Evolutionary conservation across 2,888 invertebrate genomes (phyloP).

Genomic region (Nomada flava): DNA sequence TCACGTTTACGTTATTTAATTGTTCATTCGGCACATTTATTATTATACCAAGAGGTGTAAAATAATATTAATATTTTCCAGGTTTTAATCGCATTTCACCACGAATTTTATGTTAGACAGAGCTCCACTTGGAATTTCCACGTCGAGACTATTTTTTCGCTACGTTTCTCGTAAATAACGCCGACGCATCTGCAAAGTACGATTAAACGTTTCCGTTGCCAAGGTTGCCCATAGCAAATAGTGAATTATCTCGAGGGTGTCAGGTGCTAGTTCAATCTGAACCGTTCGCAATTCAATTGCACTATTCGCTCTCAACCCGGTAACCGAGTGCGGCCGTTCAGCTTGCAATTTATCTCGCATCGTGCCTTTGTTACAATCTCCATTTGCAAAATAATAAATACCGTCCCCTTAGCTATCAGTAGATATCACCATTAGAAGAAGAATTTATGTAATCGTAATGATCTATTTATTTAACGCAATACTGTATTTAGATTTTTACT

Average conservation of each 20-base stretch:
- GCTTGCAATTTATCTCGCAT: conserved; percentile 64
- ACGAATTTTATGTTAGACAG: background rate
- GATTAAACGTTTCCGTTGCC: conserved; percentile 63
- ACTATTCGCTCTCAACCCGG: conserved; percentile 77
- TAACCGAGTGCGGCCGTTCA: conserved; percentile 71
- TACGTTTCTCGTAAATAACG: conserved; percentile 53
- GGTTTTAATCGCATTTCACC: too few relatives aligned
- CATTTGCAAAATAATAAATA: conserved; percentile 36
- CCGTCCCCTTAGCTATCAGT: background rate
- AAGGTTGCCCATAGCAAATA: conserved; percentile 75
- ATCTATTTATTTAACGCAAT: background rate
- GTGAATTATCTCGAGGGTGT: conserved; percentile 77
- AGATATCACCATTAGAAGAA: background rate
- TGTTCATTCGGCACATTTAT: too few relatives aligned
- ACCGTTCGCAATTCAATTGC: conserved; percentile 79
- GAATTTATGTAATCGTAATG: too few relatives aligned
- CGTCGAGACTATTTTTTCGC: conserved; percentile 4
- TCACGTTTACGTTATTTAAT: too few relatives aligned
- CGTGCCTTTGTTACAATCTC: conserved; percentile 55
- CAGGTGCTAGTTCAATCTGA: conserved; percentile 80
- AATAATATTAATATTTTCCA: too few relatives aligned
- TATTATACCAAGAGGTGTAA: too few relatives aligned
- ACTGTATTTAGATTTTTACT: too few relatives aligned
- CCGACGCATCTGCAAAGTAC: conserved; percentile 56
- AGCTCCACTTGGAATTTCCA: background rate